A percentile compares a stretch with the other conserved stretches of the same genome.
These are phyloP conservation scores for Venustaconcha ellipsiformis DNA, from an alignment of 1,140 invertebrate genomes.

Conservation along the genomic window DNA sequence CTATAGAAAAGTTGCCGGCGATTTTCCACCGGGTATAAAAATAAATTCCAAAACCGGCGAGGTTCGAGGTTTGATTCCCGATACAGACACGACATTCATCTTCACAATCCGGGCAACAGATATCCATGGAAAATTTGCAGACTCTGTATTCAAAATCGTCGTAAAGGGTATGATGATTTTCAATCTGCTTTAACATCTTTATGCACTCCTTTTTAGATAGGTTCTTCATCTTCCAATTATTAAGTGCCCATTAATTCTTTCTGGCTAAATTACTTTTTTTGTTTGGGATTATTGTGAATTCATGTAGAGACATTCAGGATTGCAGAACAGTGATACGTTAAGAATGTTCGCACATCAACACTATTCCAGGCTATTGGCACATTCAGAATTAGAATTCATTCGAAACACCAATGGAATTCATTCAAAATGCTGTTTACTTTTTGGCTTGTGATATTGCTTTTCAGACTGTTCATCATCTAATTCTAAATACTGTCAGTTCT, in stretches of 20 bases:
- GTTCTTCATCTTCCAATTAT: not conserved
- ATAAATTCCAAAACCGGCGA: constrained; percentile 23
- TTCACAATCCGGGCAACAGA: constrained; percentile 40
- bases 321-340: not conserved
- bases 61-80: constrained; percentile 35
- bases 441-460: too few species aligned
- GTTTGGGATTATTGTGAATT: not conserved
- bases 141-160: constrained; percentile 37
- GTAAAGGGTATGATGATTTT: constrained; percentile 25
- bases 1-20: constrained; percentile 33
- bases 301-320: not conserved
- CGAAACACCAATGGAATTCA: too few species aligned
- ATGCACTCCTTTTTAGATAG: not conserved
- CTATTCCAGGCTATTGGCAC: not conserved
- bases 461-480: too few species aligned
- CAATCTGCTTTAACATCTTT: not conserved
- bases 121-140: constrained; percentile 37
- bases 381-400: too few species aligned
- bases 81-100: constrained; percentile 38
- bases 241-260: not conserved
- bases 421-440: too few species aligned
- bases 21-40: constrained; percentile 34
- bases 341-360: not conserved
- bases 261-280: not conserved
- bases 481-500: too few species aligned